Evolutionary conservation across 2,113 vertebrate genomes (phyloP), one percentile per base, ranked within the genome.

Genomic region (Odobenus rosmarus): DNA sequence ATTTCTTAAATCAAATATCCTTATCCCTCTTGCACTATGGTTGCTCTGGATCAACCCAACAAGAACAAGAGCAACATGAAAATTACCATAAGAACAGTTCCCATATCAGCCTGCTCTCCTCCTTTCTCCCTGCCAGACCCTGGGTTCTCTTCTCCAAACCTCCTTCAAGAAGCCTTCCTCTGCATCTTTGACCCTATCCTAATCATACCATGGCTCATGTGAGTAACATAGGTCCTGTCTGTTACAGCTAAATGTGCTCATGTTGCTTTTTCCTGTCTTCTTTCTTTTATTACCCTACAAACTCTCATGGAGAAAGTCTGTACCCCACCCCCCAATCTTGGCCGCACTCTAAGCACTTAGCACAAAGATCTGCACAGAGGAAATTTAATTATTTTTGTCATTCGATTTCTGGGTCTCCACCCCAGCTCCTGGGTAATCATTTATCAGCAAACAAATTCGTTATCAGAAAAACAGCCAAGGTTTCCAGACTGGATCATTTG

Each of bases 361-460:
- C 46, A 49, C 23, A 82, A 59, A 28, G 10, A 5, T 55, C 64
- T 79, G 61, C 51, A 36, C 39, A 80, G 46, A 71, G 12, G 24
- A 19, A 80, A 67, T 0, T 1, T 96, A 77, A 46, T 84, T 14
- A 72, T 76, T 88, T 79, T 67, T 69, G 15, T 42, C 53, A 14
- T 84, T 86, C 69, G 26, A 51, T 80, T 90, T 92, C 61, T 96
- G 83, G 28, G 62, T 92, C 72, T 64, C 28, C 31, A 42, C 64
- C 33, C 53, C 10, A n/a, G 57, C 71, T 86, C 59, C 31, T 62
- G 51, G 83, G 42, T 90, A 96, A 89, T 93, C 93, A 90, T 81
- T 95, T 96, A 90, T 80, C 84, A 88, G 57, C 80, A 97, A 97
- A 77, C 82, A 92, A 89, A 97, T 96, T 28, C 79, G 74, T 57